These are phyloP conservation scores for Dermolepida albohirtum DNA, from an alignment of 2,888 invertebrate genomes.

Conservation along the genomic window DNA sequence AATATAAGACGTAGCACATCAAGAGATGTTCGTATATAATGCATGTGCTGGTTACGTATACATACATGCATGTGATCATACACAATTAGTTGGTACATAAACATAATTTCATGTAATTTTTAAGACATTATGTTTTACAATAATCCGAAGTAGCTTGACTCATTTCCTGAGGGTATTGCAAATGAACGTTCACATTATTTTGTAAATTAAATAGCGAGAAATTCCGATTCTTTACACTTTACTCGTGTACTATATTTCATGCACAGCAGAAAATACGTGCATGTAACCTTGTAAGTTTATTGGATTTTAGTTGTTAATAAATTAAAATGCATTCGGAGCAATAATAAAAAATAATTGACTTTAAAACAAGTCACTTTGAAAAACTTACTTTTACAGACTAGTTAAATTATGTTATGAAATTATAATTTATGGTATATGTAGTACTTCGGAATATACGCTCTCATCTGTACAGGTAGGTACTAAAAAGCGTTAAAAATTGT, in stretches of 20 bases:
- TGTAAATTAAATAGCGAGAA: constrained; percentile 50
- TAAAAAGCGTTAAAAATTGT: no score
- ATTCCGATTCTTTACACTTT: constrained; percentile 47
- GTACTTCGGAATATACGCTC: no score
- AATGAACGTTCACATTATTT: constrained; percentile 49
- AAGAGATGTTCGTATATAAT: no score
- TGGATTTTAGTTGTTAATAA: constrained; percentile 47
- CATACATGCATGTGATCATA: no score
- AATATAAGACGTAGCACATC: no score
- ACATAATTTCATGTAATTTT: neutral
- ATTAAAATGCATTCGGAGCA: constrained; percentile 2
- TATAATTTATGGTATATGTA: no score
- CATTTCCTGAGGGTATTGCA: constrained; percentile 48
- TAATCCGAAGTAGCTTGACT: constrained; percentile 49
- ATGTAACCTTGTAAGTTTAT: constrained; percentile 47
- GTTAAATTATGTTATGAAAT: no score
- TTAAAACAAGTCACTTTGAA: no score
- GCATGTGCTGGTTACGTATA: no score
- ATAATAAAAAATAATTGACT: neutral
- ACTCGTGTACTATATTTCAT: constrained; percentile 24
- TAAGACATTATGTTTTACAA: constrained; percentile 50
- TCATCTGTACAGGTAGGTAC: no score
- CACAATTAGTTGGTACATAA: no score
- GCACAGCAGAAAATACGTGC: constrained; percentile 41
- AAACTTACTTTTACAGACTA: no score